phyloP scores from a whole-genome alignment of 2,113 vertebrate genomes.

The Scophthalmus maximus region DNA sequence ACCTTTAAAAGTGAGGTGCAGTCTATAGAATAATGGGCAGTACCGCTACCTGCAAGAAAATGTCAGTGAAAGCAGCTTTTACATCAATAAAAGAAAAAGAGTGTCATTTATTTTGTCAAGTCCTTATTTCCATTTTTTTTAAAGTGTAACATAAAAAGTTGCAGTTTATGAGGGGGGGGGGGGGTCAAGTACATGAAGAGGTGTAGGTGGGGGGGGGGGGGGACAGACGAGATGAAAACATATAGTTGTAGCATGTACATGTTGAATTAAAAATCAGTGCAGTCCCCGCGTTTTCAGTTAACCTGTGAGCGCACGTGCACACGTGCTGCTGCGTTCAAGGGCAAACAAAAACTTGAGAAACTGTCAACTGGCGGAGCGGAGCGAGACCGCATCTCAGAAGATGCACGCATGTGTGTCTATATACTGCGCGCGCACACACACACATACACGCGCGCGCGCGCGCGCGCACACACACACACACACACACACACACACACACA shows the following conservation, averaged over 20 bases:
- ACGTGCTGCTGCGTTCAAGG: slow-evolving; percentile 42
- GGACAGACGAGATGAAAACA: not conserved
- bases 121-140: too few relatives aligned
- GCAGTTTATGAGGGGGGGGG: too few relatives aligned
- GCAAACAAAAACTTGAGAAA: slow-evolving; percentile 1
- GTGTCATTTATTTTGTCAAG: not conserved
- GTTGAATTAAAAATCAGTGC: not conserved
- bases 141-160: too few relatives aligned
- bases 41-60: too few relatives aligned
- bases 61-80: not conserved
- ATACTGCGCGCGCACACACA: not conserved
- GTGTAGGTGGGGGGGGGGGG: too few relatives aligned
- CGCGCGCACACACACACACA: not conserved
- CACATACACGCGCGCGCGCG: not conserved
- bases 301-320: too few relatives aligned
- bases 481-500: slow-evolving; percentile 21
- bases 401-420: slow-evolving; percentile 2
- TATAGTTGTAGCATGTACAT: not conserved
- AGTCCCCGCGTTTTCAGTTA: too few relatives aligned
- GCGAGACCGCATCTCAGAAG: not conserved
- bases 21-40: not conserved
- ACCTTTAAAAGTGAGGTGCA: too few relatives aligned
- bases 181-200: too few relatives aligned
- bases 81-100: not conserved
- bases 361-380: slow-evolving; percentile 12